These are phyloP conservation scores for Falco cherrug DNA, from an alignment of 2,797 vertebrate species.

Conservation along the genomic window DNA sequence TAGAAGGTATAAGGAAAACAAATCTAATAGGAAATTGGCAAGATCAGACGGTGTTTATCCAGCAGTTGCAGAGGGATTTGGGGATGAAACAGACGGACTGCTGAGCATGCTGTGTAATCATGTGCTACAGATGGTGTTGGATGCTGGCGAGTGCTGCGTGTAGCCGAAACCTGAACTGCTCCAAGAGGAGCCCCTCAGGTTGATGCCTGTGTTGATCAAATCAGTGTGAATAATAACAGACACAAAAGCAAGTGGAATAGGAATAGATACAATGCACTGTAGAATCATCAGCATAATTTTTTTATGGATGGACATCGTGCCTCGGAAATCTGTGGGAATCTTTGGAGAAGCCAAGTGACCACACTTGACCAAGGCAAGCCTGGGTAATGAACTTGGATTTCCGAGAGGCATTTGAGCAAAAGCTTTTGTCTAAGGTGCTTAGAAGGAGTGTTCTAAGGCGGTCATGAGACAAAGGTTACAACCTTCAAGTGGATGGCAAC, in stretches of 20 bases:
- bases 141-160: fast-evolving
- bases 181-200: background rate
- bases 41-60: background rate
- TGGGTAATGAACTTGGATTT: background rate
- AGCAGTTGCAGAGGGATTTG: background rate
- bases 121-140: fast-evolving
- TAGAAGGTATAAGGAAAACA: background rate
- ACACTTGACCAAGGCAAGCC: background rate
- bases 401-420: background rate
- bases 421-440: background rate
- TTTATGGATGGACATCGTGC: background rate
- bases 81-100: background rate
- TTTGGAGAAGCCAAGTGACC: background rate
- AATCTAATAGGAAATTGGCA: background rate
- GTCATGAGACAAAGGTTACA: background rate
- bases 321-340: background rate
- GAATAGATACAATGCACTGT: fast-evolving
- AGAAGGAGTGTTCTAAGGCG: background rate
- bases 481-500: background rate
- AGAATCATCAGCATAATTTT: background rate
- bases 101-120: fast-evolving
- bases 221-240: background rate
- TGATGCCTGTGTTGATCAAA: background rate
- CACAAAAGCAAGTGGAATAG: background rate
- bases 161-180: background rate